Base-by-base conservation (phyloP, 2,797 vertebrate species). In the Anas capensis region DNA sequence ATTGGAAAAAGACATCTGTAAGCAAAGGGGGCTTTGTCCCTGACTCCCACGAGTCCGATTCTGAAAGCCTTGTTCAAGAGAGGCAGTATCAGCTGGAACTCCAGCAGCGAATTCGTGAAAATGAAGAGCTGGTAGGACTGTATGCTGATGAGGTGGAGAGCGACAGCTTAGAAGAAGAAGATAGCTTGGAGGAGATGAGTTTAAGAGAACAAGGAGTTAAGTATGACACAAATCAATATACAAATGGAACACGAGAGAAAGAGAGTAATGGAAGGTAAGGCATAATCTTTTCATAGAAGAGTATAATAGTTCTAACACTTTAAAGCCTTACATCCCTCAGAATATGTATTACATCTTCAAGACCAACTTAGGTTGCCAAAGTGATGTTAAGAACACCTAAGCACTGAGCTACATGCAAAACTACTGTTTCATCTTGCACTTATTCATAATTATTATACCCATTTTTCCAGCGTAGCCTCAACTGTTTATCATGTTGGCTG, bases 111-210 rank as follows among this genome's bases (percentile, higher is more conserved):
- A 65, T 90, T 61, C 26, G 1, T 40, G 64, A 93, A 5, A 84
- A 75, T 1, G 76, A 93, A 40, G 81, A 85, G 31, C 33, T 94
- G 57, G 1, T 17, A 4, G 44, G 21, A 26, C 81, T 51, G 51
- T 56, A 16, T 21, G 14, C 34, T 8, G 76, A 19, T 10, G 91
- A 90, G 27, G 36, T 97, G 73, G 95, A 92, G 24, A 86, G 31
- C 10, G 98, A 98, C 90, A 98, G 98, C 84, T 90, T 98, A 23
- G 98, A 98, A 11, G 98, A 98, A 11, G 91, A 95, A 29, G 88
- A 94, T 64, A 95, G 68, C 75, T 65, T 92, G 82, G 87, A 90
- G 21, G 83, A 72, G 38, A 76, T 10, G 11, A 90, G 62, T 42
- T 38, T 64, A 31, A 80, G 77, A 33, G 95, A 93, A 26, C 72